These are phyloP conservation scores for Falco columbarius DNA, from an alignment of 2,797 vertebrate species.

Conservation along the genomic window DNA sequence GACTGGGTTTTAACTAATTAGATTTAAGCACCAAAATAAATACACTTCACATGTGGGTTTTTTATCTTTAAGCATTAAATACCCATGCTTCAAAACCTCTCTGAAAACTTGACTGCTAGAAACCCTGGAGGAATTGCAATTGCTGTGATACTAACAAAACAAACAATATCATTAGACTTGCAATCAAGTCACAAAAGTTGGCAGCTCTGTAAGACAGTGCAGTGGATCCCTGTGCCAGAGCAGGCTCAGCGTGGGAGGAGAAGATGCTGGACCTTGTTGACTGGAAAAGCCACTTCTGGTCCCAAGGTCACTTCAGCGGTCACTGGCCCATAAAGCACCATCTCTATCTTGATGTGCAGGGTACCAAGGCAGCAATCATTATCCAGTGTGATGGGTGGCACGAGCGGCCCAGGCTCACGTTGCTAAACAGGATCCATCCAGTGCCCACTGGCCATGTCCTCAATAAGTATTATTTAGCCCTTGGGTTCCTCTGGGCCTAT, in stretches of 20 bases:
- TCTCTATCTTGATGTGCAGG: rapidly evolving
- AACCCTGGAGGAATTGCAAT: background rate
- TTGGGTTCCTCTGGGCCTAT: background rate
- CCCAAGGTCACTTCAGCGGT: background rate
- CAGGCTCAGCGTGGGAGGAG: background rate
- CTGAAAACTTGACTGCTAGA: background rate
- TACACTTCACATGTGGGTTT: background rate
- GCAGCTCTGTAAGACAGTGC: background rate
- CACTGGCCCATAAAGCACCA: background rate
- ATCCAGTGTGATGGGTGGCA: background rate
- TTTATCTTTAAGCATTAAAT: background rate
- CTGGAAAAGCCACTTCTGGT: background rate
- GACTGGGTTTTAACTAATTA: background rate
- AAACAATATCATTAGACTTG: rapidly evolving
- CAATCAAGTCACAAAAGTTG: background rate
- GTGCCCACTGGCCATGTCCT: background rate
- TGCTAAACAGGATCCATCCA: background rate
- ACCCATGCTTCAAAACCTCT: background rate
- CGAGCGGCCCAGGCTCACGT: rapidly evolving
- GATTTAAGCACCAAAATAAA: background rate
- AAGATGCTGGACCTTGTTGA: background rate
- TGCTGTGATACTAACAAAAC: background rate
- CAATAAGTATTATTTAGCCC: rapidly evolving
- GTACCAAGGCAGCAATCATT: rapidly evolving
- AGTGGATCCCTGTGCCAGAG: rapidly evolving